Conservation (phyloP, 2,888 invertebrate species). For the Phania funesta region DNA sequence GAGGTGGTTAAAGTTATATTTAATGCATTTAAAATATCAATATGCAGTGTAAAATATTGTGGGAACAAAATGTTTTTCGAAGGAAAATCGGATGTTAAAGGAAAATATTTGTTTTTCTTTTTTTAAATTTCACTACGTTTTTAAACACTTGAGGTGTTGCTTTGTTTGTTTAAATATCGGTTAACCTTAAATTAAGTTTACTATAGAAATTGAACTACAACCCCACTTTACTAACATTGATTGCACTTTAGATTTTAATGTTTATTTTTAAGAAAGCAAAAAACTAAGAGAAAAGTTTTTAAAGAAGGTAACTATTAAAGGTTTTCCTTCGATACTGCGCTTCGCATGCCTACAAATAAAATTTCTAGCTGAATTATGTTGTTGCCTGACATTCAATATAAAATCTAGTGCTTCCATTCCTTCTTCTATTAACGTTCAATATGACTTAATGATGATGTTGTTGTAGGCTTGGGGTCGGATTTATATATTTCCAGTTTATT, state of each 20-base stretch:
- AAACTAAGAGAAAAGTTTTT: neutral
- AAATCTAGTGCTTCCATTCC: neutral
- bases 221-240: neutral
- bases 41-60: conserved; percentile 35
- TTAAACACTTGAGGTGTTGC: conserved; percentile 61
- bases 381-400: neutral
- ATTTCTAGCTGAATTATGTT: too few species aligned
- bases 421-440: conserved; percentile 32
- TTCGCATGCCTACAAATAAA: neutral
- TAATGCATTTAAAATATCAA: conserved; percentile 47
- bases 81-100: conserved; percentile 31
- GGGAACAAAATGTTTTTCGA: conserved; percentile 21
- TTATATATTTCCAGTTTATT: conserved; percentile 9
- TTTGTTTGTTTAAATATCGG: conserved; percentile 67
- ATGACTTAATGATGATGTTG: conserved; percentile 53
- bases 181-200: conserved; percentile 69
- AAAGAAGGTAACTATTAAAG: neutral
- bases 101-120: conserved; percentile 39
- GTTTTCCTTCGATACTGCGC: neutral
- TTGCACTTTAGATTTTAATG: neutral
- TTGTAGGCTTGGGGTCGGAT: neutral
- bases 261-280: neutral
- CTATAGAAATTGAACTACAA: conserved; percentile 28
- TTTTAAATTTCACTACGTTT: neutral
- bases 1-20: conserved; percentile 19